A percentile compares a stretch with the other conserved stretches of the same genome.
These are phyloP conservation scores for Chrysaora quinquecirrha DNA, from an alignment of 30 jellyfish, hydroid and myxozoan species.

Conservation along the genomic window DNA sequence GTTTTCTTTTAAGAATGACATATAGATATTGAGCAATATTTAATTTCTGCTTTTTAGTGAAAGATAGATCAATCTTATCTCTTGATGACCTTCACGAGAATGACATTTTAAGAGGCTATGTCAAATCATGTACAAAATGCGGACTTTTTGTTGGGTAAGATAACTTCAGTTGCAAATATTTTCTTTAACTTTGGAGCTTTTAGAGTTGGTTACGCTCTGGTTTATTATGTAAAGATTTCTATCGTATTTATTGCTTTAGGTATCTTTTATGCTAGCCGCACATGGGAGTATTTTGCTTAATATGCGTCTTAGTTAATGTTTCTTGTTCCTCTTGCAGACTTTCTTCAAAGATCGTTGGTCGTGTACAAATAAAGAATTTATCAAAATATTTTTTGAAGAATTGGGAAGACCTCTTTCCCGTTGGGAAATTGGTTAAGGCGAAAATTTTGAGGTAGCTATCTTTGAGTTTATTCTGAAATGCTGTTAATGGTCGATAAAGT, in stretches of 20 bases:
- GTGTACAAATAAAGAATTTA: constrained; percentile 88
- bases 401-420: constrained; percentile 80
- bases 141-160: constrained; percentile 95
- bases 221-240: no score
- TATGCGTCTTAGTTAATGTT: not conserved
- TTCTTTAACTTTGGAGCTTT: not conserved
- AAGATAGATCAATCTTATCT: constrained; percentile 57
- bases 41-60: not conserved
- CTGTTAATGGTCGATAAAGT: no score
- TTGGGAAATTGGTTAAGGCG: constrained; percentile 88
- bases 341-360: constrained; percentile 80
- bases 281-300: no score
- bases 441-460: constrained; percentile 71
- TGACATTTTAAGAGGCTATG: constrained; percentile 88
- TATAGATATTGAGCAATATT: not conserved
- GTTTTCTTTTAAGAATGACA: no score
- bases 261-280: no score
- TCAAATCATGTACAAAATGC: constrained; percentile 78
- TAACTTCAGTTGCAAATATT: not conserved
- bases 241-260: no score
- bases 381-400: constrained; percentile 90
- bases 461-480: constrained; percentile 71
- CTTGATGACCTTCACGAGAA: constrained; percentile 92
- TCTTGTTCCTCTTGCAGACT: constrained; percentile 53
- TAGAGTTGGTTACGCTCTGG: no score